These are phyloP conservation scores for Rhinolophus sinicus DNA, from an alignment of 2,113 vertebrate species.

Conservation along the genomic window DNA sequence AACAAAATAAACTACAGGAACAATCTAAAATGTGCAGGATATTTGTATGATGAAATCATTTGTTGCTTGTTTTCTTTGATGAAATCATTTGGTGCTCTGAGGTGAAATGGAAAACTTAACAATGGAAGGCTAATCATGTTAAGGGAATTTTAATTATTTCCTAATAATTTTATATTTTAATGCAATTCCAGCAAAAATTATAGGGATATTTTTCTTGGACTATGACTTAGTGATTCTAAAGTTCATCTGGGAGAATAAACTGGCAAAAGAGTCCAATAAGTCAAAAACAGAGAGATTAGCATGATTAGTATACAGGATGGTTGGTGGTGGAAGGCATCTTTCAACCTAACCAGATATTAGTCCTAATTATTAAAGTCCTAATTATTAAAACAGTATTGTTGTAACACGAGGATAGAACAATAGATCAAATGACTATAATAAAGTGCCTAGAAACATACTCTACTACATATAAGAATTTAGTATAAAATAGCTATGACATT, in stretches of 20 bases:
- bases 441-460: background rate
- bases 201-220: background rate
- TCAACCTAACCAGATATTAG: background rate
- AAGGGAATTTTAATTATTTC: background rate
- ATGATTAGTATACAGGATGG: background rate
- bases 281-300: background rate
- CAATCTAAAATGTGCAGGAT: background rate
- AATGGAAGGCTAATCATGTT: background rate
- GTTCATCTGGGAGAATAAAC: background rate
- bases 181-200: background rate
- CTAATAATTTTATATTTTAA: conserved; percentile 41
- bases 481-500: background rate
- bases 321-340: background rate
- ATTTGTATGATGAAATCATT: conserved; percentile 19
- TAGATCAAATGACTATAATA: background rate
- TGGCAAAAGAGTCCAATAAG: background rate
- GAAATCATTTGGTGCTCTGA: background rate
- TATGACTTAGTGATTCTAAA: background rate
- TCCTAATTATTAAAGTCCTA: background rate
- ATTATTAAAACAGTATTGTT: background rate
- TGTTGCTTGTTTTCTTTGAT: background rate
- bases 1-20: conserved; percentile 9
- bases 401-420: background rate
- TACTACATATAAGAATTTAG: background rate
- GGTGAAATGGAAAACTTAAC: background rate